phyloP scores from a whole-genome alignment of 2,888 invertebrate genomes.

The Rotaria magnacalcarata region DNA sequence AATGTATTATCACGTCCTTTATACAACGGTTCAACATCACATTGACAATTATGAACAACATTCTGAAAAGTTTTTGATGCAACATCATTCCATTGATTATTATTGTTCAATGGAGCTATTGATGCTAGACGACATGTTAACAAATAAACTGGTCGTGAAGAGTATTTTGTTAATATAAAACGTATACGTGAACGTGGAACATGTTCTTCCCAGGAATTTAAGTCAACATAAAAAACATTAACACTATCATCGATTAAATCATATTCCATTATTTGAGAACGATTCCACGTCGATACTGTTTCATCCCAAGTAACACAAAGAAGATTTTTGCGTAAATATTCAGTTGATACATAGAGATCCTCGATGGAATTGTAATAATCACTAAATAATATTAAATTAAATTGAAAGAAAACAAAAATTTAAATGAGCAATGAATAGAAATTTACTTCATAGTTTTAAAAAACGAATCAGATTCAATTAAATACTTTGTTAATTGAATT shows the following conservation, averaged over 20 bases:
- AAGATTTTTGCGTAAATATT: constrained; percentile 10
- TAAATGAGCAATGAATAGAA: too few species aligned
- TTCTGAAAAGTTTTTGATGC: constrained; percentile 25
- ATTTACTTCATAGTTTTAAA: constrained; percentile 2
- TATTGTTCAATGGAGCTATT: background rate
- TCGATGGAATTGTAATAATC: constrained; percentile 22
- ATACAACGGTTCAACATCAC: constrained; percentile 13
- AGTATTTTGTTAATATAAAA: background rate
- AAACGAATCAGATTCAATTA: background rate
- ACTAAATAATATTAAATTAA: background rate
- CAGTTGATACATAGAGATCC: background rate
- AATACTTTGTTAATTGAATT: background rate
- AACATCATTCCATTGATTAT: background rate
- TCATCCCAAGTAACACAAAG: constrained; percentile 7
- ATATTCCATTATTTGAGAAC: constrained; percentile 34
- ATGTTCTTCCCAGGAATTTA: constrained; percentile 18
- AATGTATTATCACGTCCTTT: background rate
- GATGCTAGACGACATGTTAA: constrained; percentile 28
- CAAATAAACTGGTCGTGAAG: background rate
- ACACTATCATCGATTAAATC: background rate
- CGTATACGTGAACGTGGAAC: constrained; percentile 23
- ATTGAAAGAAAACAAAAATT: background rate
- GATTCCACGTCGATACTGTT: background rate
- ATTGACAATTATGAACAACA: constrained; percentile 13
- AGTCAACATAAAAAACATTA: constrained; percentile 2